These are phyloP conservation scores for Endotricha flammealis DNA, from an alignment of 2,888 invertebrate genomes.

Conservation along the genomic window DNA sequence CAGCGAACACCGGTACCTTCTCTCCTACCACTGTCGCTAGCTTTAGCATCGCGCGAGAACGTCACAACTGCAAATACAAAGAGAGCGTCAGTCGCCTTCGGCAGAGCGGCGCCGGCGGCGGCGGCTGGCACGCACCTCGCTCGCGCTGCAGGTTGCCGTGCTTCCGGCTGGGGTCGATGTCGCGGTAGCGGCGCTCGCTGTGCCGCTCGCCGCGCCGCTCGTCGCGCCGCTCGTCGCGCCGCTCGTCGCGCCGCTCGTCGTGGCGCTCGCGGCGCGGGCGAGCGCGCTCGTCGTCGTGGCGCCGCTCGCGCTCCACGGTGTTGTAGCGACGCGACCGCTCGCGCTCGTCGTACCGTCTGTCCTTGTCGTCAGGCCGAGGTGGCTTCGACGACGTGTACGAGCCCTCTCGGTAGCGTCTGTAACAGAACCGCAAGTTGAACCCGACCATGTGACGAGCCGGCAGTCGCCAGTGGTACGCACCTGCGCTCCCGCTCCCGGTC, in stretches of 20 bases:
- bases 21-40: conserved; percentile 46
- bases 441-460: too few relatives aligned
- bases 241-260: conserved; percentile 15
- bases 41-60: conserved; percentile 63
- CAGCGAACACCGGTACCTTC: conserved; percentile 45
- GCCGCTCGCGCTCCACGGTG: conserved; percentile 51
- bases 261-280: conserved; percentile 29
- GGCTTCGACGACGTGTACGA: conserved; percentile 63
- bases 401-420: conserved; percentile 71
- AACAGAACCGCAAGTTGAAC: conserved; percentile 1
- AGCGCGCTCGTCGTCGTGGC: conserved; percentile 41
- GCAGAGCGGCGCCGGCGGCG: conserved; percentile 20
- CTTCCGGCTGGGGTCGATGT: conserved; percentile 58
- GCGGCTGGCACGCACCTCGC: conserved; percentile 26
- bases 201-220: conserved; percentile 32
- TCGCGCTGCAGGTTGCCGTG: conserved; percentile 47
- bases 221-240: conserved; percentile 19
- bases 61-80: conserved; percentile 68
- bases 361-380: conserved; percentile 58
- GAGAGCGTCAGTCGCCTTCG: conserved; percentile 30
- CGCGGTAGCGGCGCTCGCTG: conserved; percentile 48
- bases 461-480: conserved; percentile 25
- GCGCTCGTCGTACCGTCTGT: conserved; percentile 48
- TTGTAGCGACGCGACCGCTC: conserved; percentile 43
- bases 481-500: conserved; percentile 79